These are phyloP conservation scores for Agrochola lota DNA, from an alignment of 2,888 invertebrate species.

Conservation along the genomic window DNA sequence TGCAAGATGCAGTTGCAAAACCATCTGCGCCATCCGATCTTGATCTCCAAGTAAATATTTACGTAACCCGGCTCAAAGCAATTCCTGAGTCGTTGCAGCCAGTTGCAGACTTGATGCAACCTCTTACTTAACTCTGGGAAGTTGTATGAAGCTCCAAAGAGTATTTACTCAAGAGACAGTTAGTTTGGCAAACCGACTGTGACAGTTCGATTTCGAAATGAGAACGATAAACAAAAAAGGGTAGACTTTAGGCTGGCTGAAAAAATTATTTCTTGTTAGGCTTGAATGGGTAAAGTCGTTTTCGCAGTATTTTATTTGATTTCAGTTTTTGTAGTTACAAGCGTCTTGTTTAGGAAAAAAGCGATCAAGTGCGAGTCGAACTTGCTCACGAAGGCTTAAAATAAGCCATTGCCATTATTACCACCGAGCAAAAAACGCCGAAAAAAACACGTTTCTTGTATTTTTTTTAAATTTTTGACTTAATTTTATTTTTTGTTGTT, in stretches of 20 bases:
- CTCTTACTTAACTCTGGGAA: slow-evolving; percentile 57
- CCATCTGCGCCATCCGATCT: slow-evolving; percentile 52
- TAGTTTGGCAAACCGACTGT: slow-evolving; percentile 43
- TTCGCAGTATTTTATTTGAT: slow-evolving; percentile 3
- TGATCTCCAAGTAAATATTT: slow-evolving; percentile 60
- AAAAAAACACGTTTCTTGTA: too few relatives aligned
- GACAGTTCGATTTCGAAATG: slow-evolving; percentile 47
- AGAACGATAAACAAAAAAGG: slow-evolving; percentile 29
- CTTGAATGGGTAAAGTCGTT: not conserved
- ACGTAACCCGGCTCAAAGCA: slow-evolving; percentile 45
- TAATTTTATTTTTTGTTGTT: too few relatives aligned
- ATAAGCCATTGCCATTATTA: too few relatives aligned
- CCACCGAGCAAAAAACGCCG: too few relatives aligned
- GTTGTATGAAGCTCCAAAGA: slow-evolving; percentile 39
- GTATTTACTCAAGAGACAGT: slow-evolving; percentile 50
- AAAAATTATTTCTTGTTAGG: slow-evolving; percentile 30
- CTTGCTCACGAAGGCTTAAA: too few relatives aligned
- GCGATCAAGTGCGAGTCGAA: not conserved
- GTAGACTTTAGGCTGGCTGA: not conserved
- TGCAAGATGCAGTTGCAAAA: slow-evolving; percentile 56
- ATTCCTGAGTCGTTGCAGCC: slow-evolving; percentile 48
- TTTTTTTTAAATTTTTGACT: too few relatives aligned
- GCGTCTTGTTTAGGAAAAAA: not conserved
- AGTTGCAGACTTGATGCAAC: slow-evolving; percentile 55
- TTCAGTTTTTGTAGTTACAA: slow-evolving; percentile 1